Conservation (phyloP, 2,797 vertebrate species). For the Halcyon leucocephala region DNA sequence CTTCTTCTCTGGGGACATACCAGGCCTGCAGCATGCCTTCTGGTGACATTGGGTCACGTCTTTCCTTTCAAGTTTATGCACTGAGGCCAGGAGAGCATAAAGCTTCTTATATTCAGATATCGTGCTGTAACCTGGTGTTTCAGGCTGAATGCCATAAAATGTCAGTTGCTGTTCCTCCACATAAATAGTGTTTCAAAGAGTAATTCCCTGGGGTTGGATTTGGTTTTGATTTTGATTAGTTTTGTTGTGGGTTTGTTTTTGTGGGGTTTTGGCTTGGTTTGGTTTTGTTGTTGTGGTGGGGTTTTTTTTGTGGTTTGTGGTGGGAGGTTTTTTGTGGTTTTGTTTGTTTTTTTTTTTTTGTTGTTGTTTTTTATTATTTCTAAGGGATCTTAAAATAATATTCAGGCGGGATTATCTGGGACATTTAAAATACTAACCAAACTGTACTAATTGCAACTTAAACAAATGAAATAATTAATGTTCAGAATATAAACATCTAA, state of each 20-base stretch:
- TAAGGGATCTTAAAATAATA: not conserved
- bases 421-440: not conserved
- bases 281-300: too few species aligned
- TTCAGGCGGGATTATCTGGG: not conserved
- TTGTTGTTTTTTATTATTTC: not conserved
- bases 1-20: not conserved
- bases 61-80: not conserved
- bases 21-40: not conserved
- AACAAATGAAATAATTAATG: not conserved
- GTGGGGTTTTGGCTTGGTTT: too few species aligned
- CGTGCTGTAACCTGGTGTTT: not conserved
- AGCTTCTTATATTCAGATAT: not conserved
- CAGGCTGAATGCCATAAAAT: not conserved
- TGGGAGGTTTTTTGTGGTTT: too few species aligned
- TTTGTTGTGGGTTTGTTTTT: too few species aligned
- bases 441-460: not conserved
- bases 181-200: not conserved
- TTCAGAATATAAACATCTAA: not conserved
- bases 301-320: too few species aligned
- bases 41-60: not conserved
- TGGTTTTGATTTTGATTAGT: rapidly evolving
- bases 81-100: not conserved
- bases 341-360: too few species aligned
- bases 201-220: not conserved
- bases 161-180: not conserved